Conservation (phyloP, 64 coral and sea anemone species). For the Acropora yongei region DNA sequence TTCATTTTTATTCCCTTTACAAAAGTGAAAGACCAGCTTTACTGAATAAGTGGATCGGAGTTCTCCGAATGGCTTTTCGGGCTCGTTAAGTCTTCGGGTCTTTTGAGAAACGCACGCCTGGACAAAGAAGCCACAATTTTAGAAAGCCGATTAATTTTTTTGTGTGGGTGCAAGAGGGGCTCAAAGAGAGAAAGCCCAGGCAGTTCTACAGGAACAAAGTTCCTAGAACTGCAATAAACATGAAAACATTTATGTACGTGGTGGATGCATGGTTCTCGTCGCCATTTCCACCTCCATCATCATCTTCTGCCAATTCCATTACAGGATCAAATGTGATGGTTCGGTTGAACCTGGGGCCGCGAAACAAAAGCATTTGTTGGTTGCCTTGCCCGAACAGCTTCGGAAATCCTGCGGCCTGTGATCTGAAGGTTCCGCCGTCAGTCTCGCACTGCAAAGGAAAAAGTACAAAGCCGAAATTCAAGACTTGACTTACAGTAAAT, state of each 20-base stretch:
- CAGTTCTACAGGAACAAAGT: background rate
- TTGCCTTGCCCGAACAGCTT: background rate
- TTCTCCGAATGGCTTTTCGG: too few relatives aligned
- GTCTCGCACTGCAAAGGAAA: background rate
- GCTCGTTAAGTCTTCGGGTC: too few relatives aligned
- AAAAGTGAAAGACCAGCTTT: too few relatives aligned
- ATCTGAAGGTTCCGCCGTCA: background rate
- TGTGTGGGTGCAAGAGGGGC: too few relatives aligned
- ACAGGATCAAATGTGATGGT: background rate
- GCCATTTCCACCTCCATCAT: background rate
- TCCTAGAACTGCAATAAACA: background rate
- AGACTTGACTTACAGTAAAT: background rate
- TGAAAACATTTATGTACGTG: background rate
- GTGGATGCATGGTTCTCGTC: background rate
- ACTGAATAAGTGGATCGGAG: too few relatives aligned
- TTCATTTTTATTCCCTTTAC: too few relatives aligned
- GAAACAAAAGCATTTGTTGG: background rate
- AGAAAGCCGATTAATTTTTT: too few relatives aligned
- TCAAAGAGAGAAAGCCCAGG: too few relatives aligned
- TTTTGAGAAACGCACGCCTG: too few relatives aligned
- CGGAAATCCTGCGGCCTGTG: background rate
- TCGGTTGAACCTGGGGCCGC: background rate
- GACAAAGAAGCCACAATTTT: too few relatives aligned
- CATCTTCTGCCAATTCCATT: background rate
- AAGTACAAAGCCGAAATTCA: background rate